Conservation (phyloP, 2,113 vertebrate genomes). For the Amblyopsis rosae region DNA sequence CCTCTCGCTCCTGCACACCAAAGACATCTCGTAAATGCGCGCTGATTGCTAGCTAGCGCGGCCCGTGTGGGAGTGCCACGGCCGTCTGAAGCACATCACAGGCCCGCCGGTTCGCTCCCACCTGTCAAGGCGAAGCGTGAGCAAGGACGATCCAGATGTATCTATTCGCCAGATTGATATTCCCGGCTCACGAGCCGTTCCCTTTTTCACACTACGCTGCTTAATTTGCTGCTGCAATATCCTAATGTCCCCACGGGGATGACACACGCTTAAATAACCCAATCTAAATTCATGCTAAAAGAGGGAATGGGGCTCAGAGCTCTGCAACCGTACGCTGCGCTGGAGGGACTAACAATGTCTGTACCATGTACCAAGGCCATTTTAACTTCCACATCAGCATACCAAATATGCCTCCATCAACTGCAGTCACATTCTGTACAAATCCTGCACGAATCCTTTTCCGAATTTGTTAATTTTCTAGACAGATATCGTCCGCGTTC, state of each 20-base stretch:
- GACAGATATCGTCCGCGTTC: slow-evolving; percentile 53
- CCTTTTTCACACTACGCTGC: too few relatives aligned
- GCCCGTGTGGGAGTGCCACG: background rate
- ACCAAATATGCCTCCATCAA: slow-evolving; percentile 39
- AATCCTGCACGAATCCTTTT: background rate
- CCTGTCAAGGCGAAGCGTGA: background rate
- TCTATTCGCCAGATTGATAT: background rate
- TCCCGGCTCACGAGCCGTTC: too few relatives aligned
- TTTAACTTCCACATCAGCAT: slow-evolving; percentile 26
- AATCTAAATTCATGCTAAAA: slow-evolving; percentile 21
- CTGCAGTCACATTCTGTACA: slow-evolving; percentile 18
- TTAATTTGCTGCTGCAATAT: too few relatives aligned
- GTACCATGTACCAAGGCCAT: slow-evolving; percentile 9
- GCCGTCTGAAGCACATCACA: background rate
- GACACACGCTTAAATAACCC: too few relatives aligned
- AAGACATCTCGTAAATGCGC: slow-evolving; percentile 34
- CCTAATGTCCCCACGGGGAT: too few relatives aligned
- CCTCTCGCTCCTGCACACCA: slow-evolving; percentile 32
- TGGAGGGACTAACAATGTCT: too few relatives aligned
- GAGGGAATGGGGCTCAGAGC: slow-evolving; percentile 23
- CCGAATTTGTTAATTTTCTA: slow-evolving; percentile 17
- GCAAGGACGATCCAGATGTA: background rate
- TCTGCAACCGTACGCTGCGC: slow-evolving; percentile 33
- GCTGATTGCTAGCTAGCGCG: background rate
- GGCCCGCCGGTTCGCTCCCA: background rate